A percentile compares a stretch with the other conserved stretches of the same genome.
Evolutionary conservation across 2,113 vertebrate species (phyloP).

Genomic region (Etheostoma cragini): DNA sequence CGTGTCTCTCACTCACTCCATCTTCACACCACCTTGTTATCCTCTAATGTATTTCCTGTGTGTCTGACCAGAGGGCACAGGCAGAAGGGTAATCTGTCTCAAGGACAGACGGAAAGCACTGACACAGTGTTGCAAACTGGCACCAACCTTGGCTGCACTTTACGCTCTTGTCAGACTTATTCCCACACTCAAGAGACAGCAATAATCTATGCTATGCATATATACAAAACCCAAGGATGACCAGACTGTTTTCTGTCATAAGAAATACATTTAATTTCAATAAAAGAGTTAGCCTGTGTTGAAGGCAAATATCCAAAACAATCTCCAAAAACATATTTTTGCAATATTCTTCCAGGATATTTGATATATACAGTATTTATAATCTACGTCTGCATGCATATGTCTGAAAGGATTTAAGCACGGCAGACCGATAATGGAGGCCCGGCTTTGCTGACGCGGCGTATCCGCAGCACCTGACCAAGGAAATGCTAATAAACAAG

Average conservation of each 20-base stretch:
- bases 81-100: constrained; percentile 59
- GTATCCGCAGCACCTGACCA: constrained; percentile 44
- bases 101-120: constrained; percentile 52
- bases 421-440: background rate
- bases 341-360: background rate
- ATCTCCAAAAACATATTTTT: background rate
- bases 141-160: constrained; percentile 37
- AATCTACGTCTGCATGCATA: no score
- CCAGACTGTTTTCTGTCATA: background rate
- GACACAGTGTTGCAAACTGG: constrained; percentile 48
- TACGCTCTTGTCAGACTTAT: constrained; percentile 10
- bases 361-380: background rate
- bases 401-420: no score
- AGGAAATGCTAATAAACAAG: constrained; percentile 74
- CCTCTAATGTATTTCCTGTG: constrained; percentile 57
- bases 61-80: constrained; percentile 39
- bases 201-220: background rate
- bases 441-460: constrained; percentile 51
- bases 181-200: background rate
- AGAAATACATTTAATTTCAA: background rate
- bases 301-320: background rate
- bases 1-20: constrained; percentile 28
- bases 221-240: constrained; percentile 3
- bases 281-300: background rate
- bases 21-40: constrained; percentile 53